Percentiles rank a stretch among this genome's conserved stretches.
These are phyloP conservation scores for Tinea pellionella DNA, from an alignment of 2,888 invertebrate genomes.

Conservation along the genomic window DNA sequence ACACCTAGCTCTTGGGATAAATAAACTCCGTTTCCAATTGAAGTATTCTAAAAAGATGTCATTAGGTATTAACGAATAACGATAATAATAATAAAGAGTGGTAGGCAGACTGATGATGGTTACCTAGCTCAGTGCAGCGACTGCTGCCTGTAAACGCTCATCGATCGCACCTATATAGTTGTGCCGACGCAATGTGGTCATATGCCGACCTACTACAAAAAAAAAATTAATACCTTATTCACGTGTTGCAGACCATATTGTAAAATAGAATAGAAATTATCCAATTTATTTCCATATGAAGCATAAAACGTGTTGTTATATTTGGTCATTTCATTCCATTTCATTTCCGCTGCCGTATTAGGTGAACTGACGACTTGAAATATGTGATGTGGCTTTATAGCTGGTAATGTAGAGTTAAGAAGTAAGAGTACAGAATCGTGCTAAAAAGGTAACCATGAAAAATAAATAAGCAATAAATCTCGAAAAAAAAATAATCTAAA, in stretches of 20 bases:
- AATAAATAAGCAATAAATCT: constrained; percentile 9
- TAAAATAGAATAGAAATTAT: constrained; percentile 84
- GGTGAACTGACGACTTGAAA: constrained; percentile 72
- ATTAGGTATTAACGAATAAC: not conserved
- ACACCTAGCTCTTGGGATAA: constrained; percentile 80
- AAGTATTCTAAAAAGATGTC: constrained; percentile 67
- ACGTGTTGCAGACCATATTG: constrained; percentile 81
- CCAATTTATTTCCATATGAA: constrained; percentile 84
- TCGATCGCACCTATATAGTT: no score
- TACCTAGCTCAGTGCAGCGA: no score
- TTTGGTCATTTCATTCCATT: constrained; percentile 69
- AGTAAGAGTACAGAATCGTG: constrained; percentile 66
- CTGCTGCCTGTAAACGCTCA: no score
- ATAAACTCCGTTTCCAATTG: constrained; percentile 80
- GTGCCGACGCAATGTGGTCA: no score
- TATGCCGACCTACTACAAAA: no score
- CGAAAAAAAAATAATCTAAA: no score
- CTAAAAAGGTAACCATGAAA: constrained; percentile 38
- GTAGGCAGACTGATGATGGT: no score
- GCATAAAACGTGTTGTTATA: constrained; percentile 73
- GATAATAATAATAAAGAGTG: no score
- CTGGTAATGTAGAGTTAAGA: constrained; percentile 50
- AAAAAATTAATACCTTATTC: constrained; percentile 61
- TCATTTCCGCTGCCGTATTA: constrained; percentile 67
- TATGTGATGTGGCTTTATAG: constrained; percentile 72